phyloP scores from a whole-genome alignment of 2,113 vertebrate species.

The Syrmaticus mikado region DNA sequence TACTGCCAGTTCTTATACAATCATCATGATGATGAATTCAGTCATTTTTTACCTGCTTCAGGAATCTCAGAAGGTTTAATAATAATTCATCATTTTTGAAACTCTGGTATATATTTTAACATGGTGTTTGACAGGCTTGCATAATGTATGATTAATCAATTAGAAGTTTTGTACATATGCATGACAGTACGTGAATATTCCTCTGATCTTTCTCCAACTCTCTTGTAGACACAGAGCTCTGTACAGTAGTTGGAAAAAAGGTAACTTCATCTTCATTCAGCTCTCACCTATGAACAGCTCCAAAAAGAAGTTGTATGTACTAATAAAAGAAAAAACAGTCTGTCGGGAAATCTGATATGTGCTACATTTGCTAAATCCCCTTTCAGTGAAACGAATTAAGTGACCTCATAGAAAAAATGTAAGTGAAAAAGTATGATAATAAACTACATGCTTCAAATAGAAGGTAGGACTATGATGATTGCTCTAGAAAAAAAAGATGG shows the following conservation, averaged over 20 bases:
- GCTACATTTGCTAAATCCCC: conserved; percentile 21
- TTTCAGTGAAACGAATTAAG: conserved; percentile 45
- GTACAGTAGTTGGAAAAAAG: background rate
- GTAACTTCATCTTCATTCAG: background rate
- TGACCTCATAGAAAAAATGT: conserved; percentile 19
- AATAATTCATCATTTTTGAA: conserved; percentile 41
- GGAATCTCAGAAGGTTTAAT: conserved; percentile 3
- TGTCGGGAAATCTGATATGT: background rate
- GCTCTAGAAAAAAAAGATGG: background rate
- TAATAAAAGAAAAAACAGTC: background rate
- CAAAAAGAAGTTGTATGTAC: background rate
- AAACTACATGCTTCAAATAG: conserved; percentile 1
- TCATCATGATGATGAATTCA: background rate
- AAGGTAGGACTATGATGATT: background rate
- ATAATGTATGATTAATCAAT: conserved; percentile 49
- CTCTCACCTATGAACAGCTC: background rate
- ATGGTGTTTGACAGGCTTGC: conserved; percentile 25
- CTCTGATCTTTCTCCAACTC: conserved; percentile 60
- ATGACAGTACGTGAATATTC: conserved; percentile 34
- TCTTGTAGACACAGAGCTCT: conserved; percentile 14
- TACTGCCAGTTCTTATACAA: background rate
- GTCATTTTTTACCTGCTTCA: conserved; percentile 15
- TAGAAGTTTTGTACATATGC: conserved; percentile 50
- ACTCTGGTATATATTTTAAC: conserved; percentile 21
- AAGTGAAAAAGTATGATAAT: conserved; percentile 7